Base-by-base conservation (phyloP, 2,888 invertebrate genomes). In the Perithous albicinctus region DNA sequence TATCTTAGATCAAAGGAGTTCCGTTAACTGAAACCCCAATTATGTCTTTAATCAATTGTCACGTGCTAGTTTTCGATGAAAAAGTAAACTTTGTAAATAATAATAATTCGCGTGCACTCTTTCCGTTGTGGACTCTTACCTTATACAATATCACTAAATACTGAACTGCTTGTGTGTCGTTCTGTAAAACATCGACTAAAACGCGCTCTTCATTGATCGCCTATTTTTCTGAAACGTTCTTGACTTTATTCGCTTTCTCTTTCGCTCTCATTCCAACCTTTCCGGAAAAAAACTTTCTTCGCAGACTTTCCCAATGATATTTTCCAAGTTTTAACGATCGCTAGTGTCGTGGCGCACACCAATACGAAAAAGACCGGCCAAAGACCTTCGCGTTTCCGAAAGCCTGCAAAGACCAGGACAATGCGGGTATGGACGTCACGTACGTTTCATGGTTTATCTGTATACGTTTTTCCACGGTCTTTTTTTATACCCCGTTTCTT, bases 281-380 rank as follows among this genome's bases (percentile, higher is more conserved):
- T n/a, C n/a, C n/a, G n/a, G n/a, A n/a, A n/a, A n/a, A n/a, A n/a
- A n/a, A n/a, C n/a, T n/a, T n/a, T 35, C 32, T 59, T 8, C 18
- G n/a, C 48, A 66, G 10, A 56, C 43, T 15, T 59, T 15, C 59
- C 18, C 59, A 32, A 59, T 18, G 38, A 75, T 66, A 56, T 56
- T 56, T 15, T 66, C 32, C 56, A 66, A 54, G 15, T 66, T 75
- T 66, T 56, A 41, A 75, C 43, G 54, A 43, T 56, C 32, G 41
- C 20, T 12, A 32, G 4, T 56, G 66, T 38, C 43, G 23, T 35
- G 10, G 38, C 18, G 20, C 18, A 15, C 12, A 32, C 18, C 35
- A 48, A 38, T 35, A 69, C 10, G 51, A 69, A 54, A 35, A 1
- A 2, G 12, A 67, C 20, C 67, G 20, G 20, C 10, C 12, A 20